Base-by-base conservation (phyloP, 2,113 vertebrate species). In the Sylvia atricapilla region DNA sequence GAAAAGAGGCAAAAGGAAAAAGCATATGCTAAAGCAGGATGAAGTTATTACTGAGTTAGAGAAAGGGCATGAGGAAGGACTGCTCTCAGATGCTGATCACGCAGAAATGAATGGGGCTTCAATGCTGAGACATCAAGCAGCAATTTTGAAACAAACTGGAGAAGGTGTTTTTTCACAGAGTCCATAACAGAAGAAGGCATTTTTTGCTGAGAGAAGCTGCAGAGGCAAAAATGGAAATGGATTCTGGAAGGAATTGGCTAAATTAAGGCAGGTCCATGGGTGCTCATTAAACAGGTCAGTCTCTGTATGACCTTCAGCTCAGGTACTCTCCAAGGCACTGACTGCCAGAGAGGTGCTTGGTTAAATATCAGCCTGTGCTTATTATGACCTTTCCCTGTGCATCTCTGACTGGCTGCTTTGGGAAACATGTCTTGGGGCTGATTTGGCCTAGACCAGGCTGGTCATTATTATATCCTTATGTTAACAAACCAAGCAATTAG, bases 181-280 rank as follows among this genome's bases (percentile, higher is more conserved):
- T 6, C 63, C 12, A 2, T 52, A 79, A 52, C 18, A 52, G 43
- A 64, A 60, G 50, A 37, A 56, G 53, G 43, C 20, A 43, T 49
- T 88, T 33, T 24, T 22, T 88, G 62, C 72, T 59, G 46, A 92
- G 49, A 62, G 20, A 69, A 88, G 70, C 62, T 62, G n/a, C 8
- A 9, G 55, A 96, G 39, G 50, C 46, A 93, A 88, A 92, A 86
- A 80, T 67, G 79, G 43, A 92, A 85, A 94, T 66, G 55, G 46
- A 14, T 82, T 84, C 87, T 79, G 66, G 75, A 70, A 90, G 46
- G 63, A 50, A 94, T 90, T 77, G 84, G 18, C 59, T 94, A 80
- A 87, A 90, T 93, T 58, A 86, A 85, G 82, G 73, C 44, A 88
- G 30, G 83, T 86, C 75, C 37, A 9, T 35, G 50, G 76, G 31